Evolutionary conservation across 2,888 invertebrate species (phyloP).

Genomic region (Slavum lentiscoides): DNA sequence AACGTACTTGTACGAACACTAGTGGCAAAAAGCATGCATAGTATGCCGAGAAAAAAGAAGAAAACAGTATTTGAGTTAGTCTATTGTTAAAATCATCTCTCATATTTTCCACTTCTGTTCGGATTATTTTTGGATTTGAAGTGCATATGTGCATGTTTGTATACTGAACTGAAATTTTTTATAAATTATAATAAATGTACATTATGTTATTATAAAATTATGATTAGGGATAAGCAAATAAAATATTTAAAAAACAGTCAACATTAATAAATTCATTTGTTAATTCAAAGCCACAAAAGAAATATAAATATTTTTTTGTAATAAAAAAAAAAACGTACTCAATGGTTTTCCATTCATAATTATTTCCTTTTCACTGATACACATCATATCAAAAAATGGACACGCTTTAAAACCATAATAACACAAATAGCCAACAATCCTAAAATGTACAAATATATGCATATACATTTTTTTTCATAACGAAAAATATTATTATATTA

Average conservation of each 20-base stretch:
- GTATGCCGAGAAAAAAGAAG: slow-evolving; percentile 82
- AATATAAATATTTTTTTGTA: not conserved
- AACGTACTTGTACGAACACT: slow-evolving; percentile 79
- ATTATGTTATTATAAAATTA: not conserved
- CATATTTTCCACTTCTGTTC: slow-evolving; percentile 76
- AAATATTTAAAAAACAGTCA: slow-evolving; percentile 1
- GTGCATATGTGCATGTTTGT: slow-evolving; percentile 48
- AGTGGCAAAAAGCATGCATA: slow-evolving; percentile 88
- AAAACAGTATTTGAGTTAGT: slow-evolving; percentile 84
- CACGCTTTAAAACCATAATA: slow-evolving; percentile 48
- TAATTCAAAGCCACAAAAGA: slow-evolving; percentile 6
- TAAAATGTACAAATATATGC: not conserved
- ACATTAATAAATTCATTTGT: not conserved
- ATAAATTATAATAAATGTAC: slow-evolving; percentile 9
- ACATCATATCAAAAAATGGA: slow-evolving; percentile 50
- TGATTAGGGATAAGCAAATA: not conserved
- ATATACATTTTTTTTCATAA: not conserved
- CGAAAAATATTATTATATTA: not conserved
- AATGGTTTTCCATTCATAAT: slow-evolving; percentile 42
- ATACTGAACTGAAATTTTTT: slow-evolving; percentile 42
- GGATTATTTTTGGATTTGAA: slow-evolving; percentile 46
- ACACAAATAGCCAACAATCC: slow-evolving; percentile 31
- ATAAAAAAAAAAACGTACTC: slow-evolving; percentile 25
- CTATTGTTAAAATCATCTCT: slow-evolving; percentile 86
- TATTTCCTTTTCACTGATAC: slow-evolving; percentile 52